Evolutionary conservation across 2,888 invertebrate species (phyloP).

Genomic region (Ypsolopha sequella): DNA sequence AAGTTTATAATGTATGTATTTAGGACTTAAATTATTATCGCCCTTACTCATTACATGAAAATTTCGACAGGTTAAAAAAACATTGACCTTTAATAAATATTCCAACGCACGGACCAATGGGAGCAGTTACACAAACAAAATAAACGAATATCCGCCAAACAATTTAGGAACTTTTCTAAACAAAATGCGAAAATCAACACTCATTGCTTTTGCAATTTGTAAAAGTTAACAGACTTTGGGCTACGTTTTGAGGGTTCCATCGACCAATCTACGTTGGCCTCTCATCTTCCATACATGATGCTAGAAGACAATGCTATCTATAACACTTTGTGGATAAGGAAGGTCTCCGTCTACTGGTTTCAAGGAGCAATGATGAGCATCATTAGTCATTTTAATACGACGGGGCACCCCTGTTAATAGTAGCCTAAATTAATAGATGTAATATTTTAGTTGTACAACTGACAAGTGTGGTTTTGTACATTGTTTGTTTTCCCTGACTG

Average conservation of each 20-base stretch:
- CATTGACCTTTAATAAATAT: background rate
- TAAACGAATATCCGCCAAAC: background rate
- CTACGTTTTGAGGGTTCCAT: slow-evolving; percentile 40
- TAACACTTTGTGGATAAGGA: background rate
- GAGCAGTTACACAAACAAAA: background rate
- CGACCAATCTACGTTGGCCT: slow-evolving; percentile 28
- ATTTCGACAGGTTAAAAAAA: too few species aligned
- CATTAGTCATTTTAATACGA: slow-evolving; percentile 68
- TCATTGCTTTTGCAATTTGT: slow-evolving; percentile 35
- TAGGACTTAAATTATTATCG: too few species aligned
- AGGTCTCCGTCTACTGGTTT: background rate
- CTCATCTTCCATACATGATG: slow-evolving; percentile 4
- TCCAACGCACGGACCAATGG: too few species aligned
- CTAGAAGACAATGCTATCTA: background rate
- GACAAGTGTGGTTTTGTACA: background rate
- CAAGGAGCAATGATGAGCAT: slow-evolving; percentile 52
- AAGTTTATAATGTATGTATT: too few species aligned
- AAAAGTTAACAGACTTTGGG: slow-evolving; percentile 55
- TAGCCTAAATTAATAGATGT: slow-evolving; percentile 56
- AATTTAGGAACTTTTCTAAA: background rate
- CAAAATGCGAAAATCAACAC: slow-evolving; percentile 1
- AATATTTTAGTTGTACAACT: background rate
- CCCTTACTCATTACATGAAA: too few species aligned
- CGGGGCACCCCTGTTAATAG: slow-evolving; percentile 55
- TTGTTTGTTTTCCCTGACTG: background rate